These are phyloP conservation scores for Scaptomyza montana DNA, from an alignment of 1,140 invertebrate species.

Conservation along the genomic window DNA sequence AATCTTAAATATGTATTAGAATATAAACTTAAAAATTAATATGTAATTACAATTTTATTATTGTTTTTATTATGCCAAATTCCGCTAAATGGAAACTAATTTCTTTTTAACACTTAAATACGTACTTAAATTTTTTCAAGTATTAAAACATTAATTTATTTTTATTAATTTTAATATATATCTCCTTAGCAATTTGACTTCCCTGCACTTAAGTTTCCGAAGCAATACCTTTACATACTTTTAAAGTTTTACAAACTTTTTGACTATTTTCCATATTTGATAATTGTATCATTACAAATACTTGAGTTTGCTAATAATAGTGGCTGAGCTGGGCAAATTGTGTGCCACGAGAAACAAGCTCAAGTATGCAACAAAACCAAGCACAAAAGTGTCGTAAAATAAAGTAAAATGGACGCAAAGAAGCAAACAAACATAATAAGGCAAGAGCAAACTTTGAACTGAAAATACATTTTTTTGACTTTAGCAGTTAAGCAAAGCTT, in stretches of 20 bases:
- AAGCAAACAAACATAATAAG: not conserved
- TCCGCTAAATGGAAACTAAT: too few species aligned
- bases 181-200: not conserved
- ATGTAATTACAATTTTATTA: too few species aligned
- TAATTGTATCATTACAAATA: slow-evolving; percentile 30
- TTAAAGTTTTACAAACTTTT: slow-evolving; percentile 1
- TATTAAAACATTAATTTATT: too few species aligned
- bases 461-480: slow-evolving; percentile 71
- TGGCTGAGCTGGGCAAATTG: slow-evolving; percentile 33
- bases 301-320: slow-evolving; percentile 24
- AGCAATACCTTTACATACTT: not conserved
- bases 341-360: slow-evolving; percentile 14
- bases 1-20: too few species aligned
- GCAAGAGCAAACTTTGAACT: slow-evolving; percentile 43
- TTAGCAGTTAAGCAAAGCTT: slow-evolving; percentile 25
- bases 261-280: slow-evolving; percentile 21
- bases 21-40: too few species aligned
- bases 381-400: slow-evolving; percentile 50
- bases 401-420: slow-evolving; percentile 40
- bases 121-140: too few species aligned
- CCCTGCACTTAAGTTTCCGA: not conserved
- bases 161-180: not conserved
- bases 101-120: too few species aligned
- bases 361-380: slow-evolving; percentile 32
- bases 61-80: too few species aligned